Percentiles rank a stretch among this genome's conserved stretches.
phyloP scores from a whole-genome alignment of 1,140 invertebrate genomes.

The Heliothis virescens region DNA sequence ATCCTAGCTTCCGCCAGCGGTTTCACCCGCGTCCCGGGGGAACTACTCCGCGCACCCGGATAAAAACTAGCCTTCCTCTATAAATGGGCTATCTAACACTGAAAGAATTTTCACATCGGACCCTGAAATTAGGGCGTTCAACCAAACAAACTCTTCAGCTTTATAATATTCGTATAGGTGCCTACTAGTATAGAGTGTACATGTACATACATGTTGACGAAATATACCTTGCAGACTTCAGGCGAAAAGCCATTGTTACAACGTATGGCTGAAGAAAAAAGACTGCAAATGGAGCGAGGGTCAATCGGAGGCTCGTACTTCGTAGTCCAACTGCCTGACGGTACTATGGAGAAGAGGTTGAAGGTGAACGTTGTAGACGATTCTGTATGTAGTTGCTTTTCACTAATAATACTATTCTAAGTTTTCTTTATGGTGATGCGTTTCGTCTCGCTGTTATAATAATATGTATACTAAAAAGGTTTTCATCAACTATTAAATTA shows the following conservation, averaged over 20 bases:
- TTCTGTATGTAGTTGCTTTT: slow-evolving; percentile 45
- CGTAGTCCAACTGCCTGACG: slow-evolving; percentile 95
- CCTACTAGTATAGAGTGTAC: too few species aligned
- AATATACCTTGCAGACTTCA: slow-evolving; percentile 74
- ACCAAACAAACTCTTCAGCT: too few species aligned
- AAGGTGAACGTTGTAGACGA: slow-evolving; percentile 86
- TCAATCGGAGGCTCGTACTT: slow-evolving; percentile 96
- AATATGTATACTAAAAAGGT: background rate
- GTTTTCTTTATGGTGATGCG: slow-evolving; percentile 19
- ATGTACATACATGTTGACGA: background rate
- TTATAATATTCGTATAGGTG: too few species aligned
- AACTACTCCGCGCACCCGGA: too few species aligned
- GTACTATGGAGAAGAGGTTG: slow-evolving; percentile 94
- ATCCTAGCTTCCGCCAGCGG: too few species aligned
- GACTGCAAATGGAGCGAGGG: slow-evolving; percentile 94
- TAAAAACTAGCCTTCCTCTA: too few species aligned
- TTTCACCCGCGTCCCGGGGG: too few species aligned
- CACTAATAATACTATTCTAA: slow-evolving; percentile 39
- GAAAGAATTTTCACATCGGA: too few species aligned
- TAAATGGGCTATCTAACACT: too few species aligned
- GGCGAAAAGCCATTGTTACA: slow-evolving; percentile 93
- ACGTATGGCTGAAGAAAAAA: slow-evolving; percentile 96
- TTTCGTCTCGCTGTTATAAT: background rate
- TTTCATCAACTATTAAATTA: too few species aligned
- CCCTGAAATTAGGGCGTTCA: too few species aligned